phyloP scores from a whole-genome alignment of 2,797 vertebrate genomes.

The Euthynnus affinis region DNA sequence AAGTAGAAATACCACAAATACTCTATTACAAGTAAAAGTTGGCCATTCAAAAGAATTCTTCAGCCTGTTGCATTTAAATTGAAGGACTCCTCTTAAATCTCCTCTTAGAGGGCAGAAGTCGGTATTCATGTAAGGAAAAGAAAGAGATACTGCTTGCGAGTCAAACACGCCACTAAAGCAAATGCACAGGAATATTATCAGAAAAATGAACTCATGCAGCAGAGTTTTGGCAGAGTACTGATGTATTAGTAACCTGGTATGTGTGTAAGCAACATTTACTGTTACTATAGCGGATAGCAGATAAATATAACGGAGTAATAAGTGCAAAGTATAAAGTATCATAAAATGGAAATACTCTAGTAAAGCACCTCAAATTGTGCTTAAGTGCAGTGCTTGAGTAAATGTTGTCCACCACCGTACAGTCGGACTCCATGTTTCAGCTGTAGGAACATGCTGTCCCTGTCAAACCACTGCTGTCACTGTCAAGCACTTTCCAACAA shows the following conservation, averaged over 20 bases:
- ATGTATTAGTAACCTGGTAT: neutral
- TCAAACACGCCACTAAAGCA: too few species aligned
- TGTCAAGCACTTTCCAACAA: slow-evolving; percentile 17
- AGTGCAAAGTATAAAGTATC: neutral
- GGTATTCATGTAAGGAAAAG: too few species aligned
- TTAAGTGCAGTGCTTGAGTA: neutral
- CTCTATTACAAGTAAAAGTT: neutral
- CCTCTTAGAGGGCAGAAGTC: too few species aligned
- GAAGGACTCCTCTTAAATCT: too few species aligned
- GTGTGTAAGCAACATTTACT: neutral
- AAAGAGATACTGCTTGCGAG: too few species aligned
- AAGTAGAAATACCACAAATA: neutral
- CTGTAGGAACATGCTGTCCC: slow-evolving; percentile 15
- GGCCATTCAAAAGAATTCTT: too few species aligned
- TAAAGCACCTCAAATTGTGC: neutral
- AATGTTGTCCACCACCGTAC: neutral
- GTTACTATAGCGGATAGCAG: neutral
- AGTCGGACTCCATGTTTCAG: slow-evolving; percentile 14
- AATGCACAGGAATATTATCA: neutral
- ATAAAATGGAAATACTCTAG: neutral
- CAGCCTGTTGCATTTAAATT: too few species aligned
- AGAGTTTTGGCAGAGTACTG: neutral
- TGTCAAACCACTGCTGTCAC: slow-evolving; percentile 21
- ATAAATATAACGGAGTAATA: neutral
- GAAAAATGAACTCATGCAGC: neutral